Base-by-base conservation (phyloP, 2,113 vertebrate species). In the Lathamus discolor region DNA sequence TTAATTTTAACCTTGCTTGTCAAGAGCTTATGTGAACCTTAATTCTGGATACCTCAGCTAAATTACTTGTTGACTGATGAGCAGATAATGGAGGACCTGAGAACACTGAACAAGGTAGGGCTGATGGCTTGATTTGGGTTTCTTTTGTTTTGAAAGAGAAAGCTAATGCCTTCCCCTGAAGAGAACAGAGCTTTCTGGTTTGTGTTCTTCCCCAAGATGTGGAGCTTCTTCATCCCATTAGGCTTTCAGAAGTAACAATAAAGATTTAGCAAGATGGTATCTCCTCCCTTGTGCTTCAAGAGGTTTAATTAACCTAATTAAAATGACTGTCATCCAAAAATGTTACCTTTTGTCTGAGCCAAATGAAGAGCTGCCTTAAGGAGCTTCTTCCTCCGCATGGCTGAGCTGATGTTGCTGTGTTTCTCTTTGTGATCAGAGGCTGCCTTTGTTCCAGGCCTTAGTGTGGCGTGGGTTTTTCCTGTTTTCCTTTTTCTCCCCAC, bases 81-180 rank as follows among this genome's bases (percentile, higher is more conserved):
- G 66, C 99, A 99, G 96, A 99, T 99, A 96, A 99, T 99, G 99
- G 99, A 99, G 96, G 99, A 99, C 96, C 97, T 99, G 89, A 98
- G 99, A 95, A 99, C 98, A 0, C 97, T 99, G 91, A 99, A 99
- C 96, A 99, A 99, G 98, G 99, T 99, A 95, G 37, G 80, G 17
- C n/a, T 73, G 85, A 46, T 66, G 27, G 57, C 54, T 86, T 59
- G 43, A 12, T 13, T 49, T 79, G 16, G 77, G 7, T 78, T 48
- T 59, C 51, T 91, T 91, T 59, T 37, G 23, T 25, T 64, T 89
- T 79, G 68, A 24, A 82, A 84, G 59, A 64, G 49, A 44, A 73
- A 59, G 37, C 7, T 77, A 9, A 14, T 63, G 33, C 29, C 44
- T 46, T 67, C 28, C 24, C 28, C 39, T 70, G 61, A n/a, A n/a